These are phyloP conservation scores for Listronotus bonariensis DNA, from an alignment of 1,140 invertebrate species.

Conservation along the genomic window DNA sequence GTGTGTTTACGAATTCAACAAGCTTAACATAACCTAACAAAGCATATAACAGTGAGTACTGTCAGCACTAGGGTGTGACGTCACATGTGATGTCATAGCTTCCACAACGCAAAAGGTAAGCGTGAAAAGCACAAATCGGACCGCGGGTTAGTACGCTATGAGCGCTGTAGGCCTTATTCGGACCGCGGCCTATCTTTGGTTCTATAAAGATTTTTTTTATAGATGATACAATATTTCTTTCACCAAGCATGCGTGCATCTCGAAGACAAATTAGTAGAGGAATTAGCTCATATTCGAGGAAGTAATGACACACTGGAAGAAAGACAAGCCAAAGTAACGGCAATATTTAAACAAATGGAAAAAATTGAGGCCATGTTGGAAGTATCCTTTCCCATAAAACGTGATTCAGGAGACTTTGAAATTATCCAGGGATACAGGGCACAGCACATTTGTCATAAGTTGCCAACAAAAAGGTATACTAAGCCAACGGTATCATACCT, in stretches of 20 bases:
- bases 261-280: constrained; percentile 88
- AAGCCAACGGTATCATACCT: no score
- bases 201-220: no score
- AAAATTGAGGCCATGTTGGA: constrained; percentile 94
- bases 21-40: no score
- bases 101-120: no score
- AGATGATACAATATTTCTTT: constrained; percentile 96
- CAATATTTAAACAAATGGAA: constrained; percentile 91
- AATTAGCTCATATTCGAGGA: constrained; percentile 75
- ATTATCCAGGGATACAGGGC: constrained; percentile 97
- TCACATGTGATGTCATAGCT: no score
- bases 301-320: constrained; percentile 78
- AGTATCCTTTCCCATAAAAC: constrained; percentile 90
- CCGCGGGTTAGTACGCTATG: no score
- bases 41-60: no score
- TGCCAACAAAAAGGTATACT: constrained; percentile 95
- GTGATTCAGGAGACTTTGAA: constrained; percentile 95
- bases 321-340: constrained; percentile 87
- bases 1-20: no score
- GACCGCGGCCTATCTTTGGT: constrained; percentile 67
- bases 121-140: no score
- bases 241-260: constrained; percentile 88
- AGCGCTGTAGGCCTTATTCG: not conserved
- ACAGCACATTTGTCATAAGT: constrained; percentile 96
- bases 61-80: no score